Percentiles rank a stretch among this genome's conserved stretches.
Evolutionary conservation across 2,113 vertebrate genomes (phyloP).

Genomic region (Paedocypris sp.): DNA sequence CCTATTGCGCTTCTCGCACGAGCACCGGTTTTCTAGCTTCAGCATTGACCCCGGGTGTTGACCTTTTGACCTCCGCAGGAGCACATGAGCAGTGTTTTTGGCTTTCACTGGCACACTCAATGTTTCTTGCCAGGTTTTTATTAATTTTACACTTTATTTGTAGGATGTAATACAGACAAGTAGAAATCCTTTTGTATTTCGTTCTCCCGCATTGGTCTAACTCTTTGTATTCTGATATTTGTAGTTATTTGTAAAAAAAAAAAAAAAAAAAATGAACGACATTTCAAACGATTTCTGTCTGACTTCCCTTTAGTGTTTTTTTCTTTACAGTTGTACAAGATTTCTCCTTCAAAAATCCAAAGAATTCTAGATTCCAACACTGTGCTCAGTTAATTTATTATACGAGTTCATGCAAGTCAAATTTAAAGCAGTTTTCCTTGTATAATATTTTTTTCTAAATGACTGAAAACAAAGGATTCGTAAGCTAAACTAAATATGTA

Average conservation of each 20-base stretch:
- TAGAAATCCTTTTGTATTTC: slow-evolving; percentile 42
- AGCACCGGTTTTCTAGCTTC: too few species aligned
- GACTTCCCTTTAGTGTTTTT: slow-evolving; percentile 6
- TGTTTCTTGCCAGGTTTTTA: too few species aligned
- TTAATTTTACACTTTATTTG: too few species aligned
- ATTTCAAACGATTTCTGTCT: slow-evolving; percentile 12
- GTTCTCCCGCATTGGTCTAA: slow-evolving; percentile 27
- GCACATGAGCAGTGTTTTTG: slow-evolving; percentile 40
- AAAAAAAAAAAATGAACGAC: too few species aligned
- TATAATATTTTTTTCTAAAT: too few species aligned
- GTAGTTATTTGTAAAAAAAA: slow-evolving; percentile 13
- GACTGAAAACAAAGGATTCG: too few species aligned
- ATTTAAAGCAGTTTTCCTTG: slow-evolving; percentile 5
- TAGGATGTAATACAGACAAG: slow-evolving; percentile 47
- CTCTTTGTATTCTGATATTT: slow-evolving; percentile 23
- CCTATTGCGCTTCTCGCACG: too few species aligned
- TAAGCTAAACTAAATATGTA: too few species aligned
- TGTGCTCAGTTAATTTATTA: slow-evolving; percentile 48
- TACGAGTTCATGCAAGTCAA: slow-evolving; percentile 44
- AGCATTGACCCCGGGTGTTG: slow-evolving; percentile 38
- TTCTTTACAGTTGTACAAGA: slow-evolving; percentile 1
- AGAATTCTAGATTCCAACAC: slow-evolving; percentile 8
- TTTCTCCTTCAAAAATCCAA: not conserved
- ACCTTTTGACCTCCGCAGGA: too few species aligned
- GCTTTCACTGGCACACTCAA: slow-evolving; percentile 51